These are phyloP conservation scores for Larimichthys crocea DNA, from an alignment of 2,113 vertebrate genomes.

Conservation along the genomic window DNA sequence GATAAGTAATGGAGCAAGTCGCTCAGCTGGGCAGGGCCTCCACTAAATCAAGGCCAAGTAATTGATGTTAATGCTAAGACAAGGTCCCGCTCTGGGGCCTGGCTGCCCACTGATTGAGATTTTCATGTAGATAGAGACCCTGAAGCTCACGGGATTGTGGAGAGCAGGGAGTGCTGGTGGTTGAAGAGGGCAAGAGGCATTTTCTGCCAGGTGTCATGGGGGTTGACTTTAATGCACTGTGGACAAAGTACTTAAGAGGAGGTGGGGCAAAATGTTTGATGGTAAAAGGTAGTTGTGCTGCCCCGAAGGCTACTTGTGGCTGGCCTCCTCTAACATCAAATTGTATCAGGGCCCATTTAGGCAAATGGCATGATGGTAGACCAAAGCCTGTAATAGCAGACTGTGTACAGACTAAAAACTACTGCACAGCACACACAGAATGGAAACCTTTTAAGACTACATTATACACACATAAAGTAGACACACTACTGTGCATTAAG, in stretches of 20 bases:
- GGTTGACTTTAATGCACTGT: conserved; percentile 75
- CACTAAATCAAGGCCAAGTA: conserved; percentile 76
- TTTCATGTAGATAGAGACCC: conserved; percentile 63
- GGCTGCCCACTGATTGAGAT: conserved; percentile 56
- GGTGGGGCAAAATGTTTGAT: conserved; percentile 57
- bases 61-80: conserved; percentile 78
- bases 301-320: conserved; percentile 48
- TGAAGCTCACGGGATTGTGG: conserved; percentile 9
- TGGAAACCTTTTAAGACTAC: not conserved
- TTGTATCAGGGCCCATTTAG: conserved; percentile 55
- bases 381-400: conserved; percentile 11
- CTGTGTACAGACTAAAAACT: not conserved
- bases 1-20: conserved; percentile 70
- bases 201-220: conserved; percentile 73
- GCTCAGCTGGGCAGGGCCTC: conserved; percentile 53
- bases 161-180: conserved; percentile 23
- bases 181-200: conserved; percentile 47
- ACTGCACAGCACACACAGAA: not conserved
- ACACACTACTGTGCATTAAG: not conserved
- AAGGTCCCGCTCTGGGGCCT: conserved; percentile 50
- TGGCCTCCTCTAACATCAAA: conserved; percentile 41
- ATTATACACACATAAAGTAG: not conserved
- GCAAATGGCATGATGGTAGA: conserved; percentile 16
- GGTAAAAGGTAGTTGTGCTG: conserved; percentile 55
- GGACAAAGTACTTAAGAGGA: conserved; percentile 61